phyloP scores from a whole-genome alignment of 2,113 vertebrate species.

The Buteo buteo region DNA sequence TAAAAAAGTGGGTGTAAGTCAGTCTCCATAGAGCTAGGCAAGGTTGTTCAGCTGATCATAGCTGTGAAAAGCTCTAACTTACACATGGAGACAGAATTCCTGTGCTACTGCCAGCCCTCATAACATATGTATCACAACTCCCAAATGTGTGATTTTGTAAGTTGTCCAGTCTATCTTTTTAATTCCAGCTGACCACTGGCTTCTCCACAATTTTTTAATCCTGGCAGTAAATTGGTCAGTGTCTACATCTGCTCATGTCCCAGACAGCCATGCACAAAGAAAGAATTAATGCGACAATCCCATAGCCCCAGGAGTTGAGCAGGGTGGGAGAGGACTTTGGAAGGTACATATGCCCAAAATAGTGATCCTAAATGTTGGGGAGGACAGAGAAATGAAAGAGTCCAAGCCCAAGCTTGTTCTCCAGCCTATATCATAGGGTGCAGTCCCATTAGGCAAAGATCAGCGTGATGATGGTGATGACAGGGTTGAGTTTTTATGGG shows the following conservation, averaged over 20 bases:
- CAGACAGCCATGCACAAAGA: neutral
- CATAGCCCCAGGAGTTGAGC: neutral
- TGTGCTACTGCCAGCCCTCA: neutral
- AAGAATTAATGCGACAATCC: neutral
- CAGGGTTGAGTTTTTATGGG: neutral
- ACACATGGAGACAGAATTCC: neutral
- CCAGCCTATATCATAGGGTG: neutral
- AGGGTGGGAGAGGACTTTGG: neutral
- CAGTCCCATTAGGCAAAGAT: neutral
- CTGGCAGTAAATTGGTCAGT: neutral
- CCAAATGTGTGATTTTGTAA: neutral
- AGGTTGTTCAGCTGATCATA: neutral
- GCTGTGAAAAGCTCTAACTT: neutral
- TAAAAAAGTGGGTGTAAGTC: neutral
- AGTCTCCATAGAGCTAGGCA: neutral
- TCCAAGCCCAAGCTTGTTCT: neutral
- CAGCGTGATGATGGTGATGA: rapidly evolving
- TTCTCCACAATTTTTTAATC: neutral
- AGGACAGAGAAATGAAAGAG: neutral
- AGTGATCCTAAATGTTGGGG: neutral
- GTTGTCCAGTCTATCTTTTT: neutral
- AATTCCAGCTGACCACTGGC: neutral
- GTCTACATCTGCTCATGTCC: neutral
- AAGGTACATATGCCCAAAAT: neutral
- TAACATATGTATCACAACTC: neutral